A percentile compares a stretch with the other conserved stretches of the same genome.
phyloP scores from a whole-genome alignment of 2,888 invertebrate genomes.

The Nasonia oneida region DNA sequence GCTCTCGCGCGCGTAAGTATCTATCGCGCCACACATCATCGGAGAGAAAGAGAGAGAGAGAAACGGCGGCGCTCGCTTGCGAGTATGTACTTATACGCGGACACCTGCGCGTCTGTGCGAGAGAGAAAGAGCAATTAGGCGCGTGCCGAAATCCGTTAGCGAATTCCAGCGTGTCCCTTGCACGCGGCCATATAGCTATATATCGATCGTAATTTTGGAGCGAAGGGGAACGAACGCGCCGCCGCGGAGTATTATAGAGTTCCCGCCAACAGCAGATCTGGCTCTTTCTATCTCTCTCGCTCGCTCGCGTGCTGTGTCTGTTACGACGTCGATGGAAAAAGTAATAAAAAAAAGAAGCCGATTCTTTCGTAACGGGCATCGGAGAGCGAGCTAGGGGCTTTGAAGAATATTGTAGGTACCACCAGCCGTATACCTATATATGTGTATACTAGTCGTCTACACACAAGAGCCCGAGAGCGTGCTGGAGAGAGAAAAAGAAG shows the following conservation, averaged over 20 bases:
- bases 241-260: not conserved
- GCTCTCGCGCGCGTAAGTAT: no score
- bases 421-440: not conserved
- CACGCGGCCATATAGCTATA: constrained; percentile 14
- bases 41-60: no score
- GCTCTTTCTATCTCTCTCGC: not conserved
- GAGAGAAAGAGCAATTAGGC: not conserved
- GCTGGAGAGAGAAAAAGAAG: constrained; percentile 9
- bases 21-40: no score
- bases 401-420: not conserved
- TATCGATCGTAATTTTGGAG: constrained; percentile 45
- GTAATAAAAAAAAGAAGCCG: constrained; percentile 10
- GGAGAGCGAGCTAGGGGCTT: not conserved
- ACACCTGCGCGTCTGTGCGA: not conserved
- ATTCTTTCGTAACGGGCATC: constrained; percentile 21
- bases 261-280: not conserved
- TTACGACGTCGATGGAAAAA: not conserved
- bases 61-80: no score
- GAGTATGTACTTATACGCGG: not conserved
- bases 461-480: not conserved
- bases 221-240: constrained; percentile 34
- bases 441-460: no score
- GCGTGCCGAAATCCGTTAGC: constrained; percentile 41
- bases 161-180: constrained; percentile 23
- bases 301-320: not conserved